Conservation (phyloP, 1,140 invertebrate genomes). For the Plodia interpunctella region DNA sequence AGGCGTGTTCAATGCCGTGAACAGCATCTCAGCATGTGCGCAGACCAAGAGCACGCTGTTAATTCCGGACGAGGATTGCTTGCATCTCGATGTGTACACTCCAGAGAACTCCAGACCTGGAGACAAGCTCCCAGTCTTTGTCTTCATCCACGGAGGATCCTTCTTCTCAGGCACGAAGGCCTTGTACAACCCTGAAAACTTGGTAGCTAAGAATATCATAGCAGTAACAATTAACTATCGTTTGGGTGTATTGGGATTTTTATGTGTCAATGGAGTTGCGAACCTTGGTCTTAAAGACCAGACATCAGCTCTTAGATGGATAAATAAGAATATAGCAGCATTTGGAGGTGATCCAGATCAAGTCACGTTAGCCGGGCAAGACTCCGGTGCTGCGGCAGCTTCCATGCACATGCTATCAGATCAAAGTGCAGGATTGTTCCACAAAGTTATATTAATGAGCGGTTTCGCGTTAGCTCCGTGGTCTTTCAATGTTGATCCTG, state of each 20-base stretch:
- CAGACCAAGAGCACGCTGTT: background rate
- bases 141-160: slow-evolving; percentile 84
- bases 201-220: slow-evolving; percentile 79
- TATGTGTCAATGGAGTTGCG: slow-evolving; percentile 77
- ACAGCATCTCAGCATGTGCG: background rate
- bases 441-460: slow-evolving; percentile 28
- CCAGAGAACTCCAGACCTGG: background rate
- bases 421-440: slow-evolving; percentile 30
- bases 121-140: slow-evolving; percentile 73
- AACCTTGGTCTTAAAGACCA: slow-evolving; percentile 82
- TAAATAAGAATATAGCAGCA: slow-evolving; percentile 79
- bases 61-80: background rate
- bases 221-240: slow-evolving; percentile 81
- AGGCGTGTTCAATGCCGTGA: slow-evolving; percentile 1
- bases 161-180: slow-evolving; percentile 76
- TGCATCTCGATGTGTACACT: slow-evolving; percentile 4
- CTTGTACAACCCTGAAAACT: slow-evolving; percentile 78
- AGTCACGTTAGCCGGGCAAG: slow-evolving; percentile 78
- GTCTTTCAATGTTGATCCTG: slow-evolving; percentile 6
- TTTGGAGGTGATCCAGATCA: slow-evolving; percentile 80
- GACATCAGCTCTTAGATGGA: slow-evolving; percentile 77
- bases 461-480: slow-evolving; percentile 17
- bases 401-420: slow-evolving; percentile 57
- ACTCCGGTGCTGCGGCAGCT: slow-evolving; percentile 70
- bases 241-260: slow-evolving; percentile 71